A percentile compares a stretch with the other conserved stretches of the same genome.
Conservation (phyloP, 2,113 vertebrate species). For the Sinosuthora webbiana region DNA sequence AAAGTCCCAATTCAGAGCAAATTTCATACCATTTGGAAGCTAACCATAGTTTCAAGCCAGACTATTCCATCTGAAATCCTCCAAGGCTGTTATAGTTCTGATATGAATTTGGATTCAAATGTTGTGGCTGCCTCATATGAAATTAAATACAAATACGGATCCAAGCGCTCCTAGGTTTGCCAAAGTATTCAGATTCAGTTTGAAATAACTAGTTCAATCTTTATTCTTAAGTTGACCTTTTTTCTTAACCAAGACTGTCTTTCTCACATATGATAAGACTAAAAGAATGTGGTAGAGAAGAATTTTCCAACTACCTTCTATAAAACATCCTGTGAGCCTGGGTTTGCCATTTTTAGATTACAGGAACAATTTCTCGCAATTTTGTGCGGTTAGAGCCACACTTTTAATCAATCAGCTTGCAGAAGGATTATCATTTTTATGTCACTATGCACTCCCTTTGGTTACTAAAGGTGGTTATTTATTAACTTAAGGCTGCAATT, state of each 20-base stretch:
- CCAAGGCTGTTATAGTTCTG: background rate
- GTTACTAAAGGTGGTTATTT: background rate
- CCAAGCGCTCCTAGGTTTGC: background rate
- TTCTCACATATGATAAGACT: background rate
- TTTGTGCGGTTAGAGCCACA: background rate
- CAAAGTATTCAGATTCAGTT: background rate
- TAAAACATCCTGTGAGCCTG: background rate
- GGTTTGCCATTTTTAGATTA: background rate
- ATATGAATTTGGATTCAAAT: slow-evolving; percentile 18
- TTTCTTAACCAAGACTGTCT: background rate
- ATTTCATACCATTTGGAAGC: background rate
- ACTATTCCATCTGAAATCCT: background rate
- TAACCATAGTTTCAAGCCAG: background rate
- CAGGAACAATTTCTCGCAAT: background rate
- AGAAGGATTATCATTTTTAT: background rate
- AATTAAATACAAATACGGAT: background rate
- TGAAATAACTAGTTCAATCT: background rate
- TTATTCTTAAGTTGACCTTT: background rate
- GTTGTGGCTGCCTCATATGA: slow-evolving; percentile 1
- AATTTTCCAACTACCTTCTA: accelerated
- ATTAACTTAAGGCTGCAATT: background rate
- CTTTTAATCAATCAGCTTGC: background rate
- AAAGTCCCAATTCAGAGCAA: background rate
- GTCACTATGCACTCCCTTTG: background rate
- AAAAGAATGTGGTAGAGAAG: background rate